Base-by-base conservation (phyloP, 2,797 vertebrate species). In the Garrulus glandarius region DNA sequence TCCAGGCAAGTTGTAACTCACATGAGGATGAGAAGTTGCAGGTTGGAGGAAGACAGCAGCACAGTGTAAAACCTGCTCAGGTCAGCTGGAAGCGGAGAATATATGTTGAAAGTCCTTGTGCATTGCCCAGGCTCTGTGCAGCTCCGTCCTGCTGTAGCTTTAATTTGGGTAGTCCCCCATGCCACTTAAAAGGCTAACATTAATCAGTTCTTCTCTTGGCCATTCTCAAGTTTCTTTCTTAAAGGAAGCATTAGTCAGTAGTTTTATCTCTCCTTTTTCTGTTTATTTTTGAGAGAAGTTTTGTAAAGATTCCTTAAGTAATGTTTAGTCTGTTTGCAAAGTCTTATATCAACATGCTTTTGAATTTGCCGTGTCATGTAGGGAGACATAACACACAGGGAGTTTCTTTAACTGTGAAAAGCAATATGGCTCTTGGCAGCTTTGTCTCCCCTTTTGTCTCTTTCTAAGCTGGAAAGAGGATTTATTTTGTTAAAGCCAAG, bases 261-360 rank as follows among this genome's bases (percentile, higher is more conserved):
- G 74, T 64, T 97, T 92, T 91, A 67, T 89, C 57, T 96, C 88
- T 93, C 90, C 59, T 37, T 79, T 94, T 93, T 81, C 69, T 92
- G 81, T 91, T 96, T 97, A 95, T 95, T 95, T 92, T 94, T 91
- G 74, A 72, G 83, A 60, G 69, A 61, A 94, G 80, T 94, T 95
- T 93, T 61, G 61, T 93, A 97, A 96, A 95, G 91, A 74, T 92
- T 95, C 83, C 63, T 83, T 70, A 74, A 95, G 88, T 95, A 92
- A 74, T 97, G 97, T 97, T 97, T 97, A 97, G 96, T 97, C 96
- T 97, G 74, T 97, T 95, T 96, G 90, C 81, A 95, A 87, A 91
- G 94, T 89, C 87, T 95, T 96, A 18, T 69, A 90, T 97, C 85
- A 96, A 95, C 93, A 94, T 11, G 23, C 67, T 93, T 94, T 92